Evolutionary conservation across 2,888 invertebrate genomes (phyloP).

Genomic region (Lamellibrachia satsuma): DNA sequence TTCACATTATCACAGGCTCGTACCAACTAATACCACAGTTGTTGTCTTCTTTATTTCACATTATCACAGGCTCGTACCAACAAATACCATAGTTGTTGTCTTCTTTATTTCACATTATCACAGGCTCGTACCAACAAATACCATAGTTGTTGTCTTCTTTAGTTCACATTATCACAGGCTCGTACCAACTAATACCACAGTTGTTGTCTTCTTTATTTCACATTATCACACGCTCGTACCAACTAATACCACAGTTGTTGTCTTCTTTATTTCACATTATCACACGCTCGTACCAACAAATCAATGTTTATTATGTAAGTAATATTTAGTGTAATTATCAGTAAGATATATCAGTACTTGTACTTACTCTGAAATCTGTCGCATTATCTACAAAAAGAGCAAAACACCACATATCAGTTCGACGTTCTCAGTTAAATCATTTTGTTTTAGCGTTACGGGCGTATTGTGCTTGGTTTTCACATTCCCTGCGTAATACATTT

Average conservation of each 20-base stretch:
- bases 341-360: not conserved
- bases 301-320: not conserved
- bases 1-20: not conserved
- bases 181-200: not conserved
- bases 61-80: not conserved
- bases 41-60: not conserved
- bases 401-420: not conserved
- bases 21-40: not conserved
- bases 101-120: not conserved
- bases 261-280: not conserved
- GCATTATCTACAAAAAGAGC: slow-evolving; percentile 62
- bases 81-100: not conserved
- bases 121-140: not conserved
- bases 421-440: not conserved
- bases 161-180: not conserved
- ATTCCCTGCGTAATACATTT: not conserved
- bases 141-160: not conserved
- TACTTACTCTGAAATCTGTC: slow-evolving; percentile 43
- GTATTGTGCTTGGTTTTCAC: not conserved
- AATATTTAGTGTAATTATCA: not conserved
- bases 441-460: not conserved
- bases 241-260: not conserved
- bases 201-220: not conserved
- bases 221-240: not conserved
- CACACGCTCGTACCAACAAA: not conserved